A percentile compares a stretch with the other conserved stretches of the same genome.
phyloP scores from a whole-genome alignment of 2,797 vertebrate genomes.

The Coranthus polyacanthus region DNA sequence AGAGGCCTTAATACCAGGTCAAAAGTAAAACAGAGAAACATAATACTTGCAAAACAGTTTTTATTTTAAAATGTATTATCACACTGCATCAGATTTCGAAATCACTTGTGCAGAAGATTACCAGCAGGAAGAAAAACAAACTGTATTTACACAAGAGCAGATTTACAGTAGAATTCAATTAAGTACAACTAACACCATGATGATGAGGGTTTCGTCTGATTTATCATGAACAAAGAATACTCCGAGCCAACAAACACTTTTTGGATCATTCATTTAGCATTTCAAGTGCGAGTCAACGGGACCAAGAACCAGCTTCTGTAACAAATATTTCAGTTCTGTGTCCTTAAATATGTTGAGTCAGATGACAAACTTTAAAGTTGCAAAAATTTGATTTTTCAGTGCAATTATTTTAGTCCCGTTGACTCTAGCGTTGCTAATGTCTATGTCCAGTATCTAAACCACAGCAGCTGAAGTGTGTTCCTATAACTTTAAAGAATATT shows the following conservation, averaged over 20 bases:
- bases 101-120: constrained; percentile 48
- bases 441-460: constrained; percentile 4
- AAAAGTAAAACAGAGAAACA: background rate
- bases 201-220: constrained; percentile 11
- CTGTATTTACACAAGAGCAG: constrained; percentile 62
- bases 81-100: constrained; percentile 62
- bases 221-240: constrained; percentile 16
- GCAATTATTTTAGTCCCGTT: constrained; percentile 38
- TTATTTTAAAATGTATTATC: constrained; percentile 71
- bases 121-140: constrained; percentile 44
- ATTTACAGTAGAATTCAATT: constrained; percentile 46
- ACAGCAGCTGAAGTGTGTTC: constrained; percentile 9
- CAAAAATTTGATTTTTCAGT: constrained; percentile 27
- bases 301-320: constrained; percentile 2
- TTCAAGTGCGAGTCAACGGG: constrained; percentile 6
- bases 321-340: background rate
- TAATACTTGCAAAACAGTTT: constrained; percentile 8
- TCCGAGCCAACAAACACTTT: background rate
- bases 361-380: background rate
- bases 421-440: background rate
- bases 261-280: background rate
- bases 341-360: background rate
- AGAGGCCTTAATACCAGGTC: constrained; percentile 13
- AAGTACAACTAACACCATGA: constrained; percentile 28
- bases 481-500: background rate